Conservation (phyloP, 2,113 vertebrate species). For the Neodontobutis hainanensis region DNA sequence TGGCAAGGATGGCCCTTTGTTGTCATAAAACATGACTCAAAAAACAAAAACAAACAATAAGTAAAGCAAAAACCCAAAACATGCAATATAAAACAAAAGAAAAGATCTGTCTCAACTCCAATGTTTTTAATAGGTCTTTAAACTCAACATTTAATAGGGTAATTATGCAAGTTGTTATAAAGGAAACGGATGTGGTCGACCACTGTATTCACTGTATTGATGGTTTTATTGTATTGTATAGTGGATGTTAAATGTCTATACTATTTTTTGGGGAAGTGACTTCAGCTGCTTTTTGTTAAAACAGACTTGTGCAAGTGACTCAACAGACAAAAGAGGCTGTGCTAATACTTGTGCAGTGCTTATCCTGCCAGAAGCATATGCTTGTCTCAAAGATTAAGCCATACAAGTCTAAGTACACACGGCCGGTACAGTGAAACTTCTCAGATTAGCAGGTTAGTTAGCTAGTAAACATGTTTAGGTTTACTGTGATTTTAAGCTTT, state of each 20-base stretch:
- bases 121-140: conserved; percentile 30
- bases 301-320: conserved; percentile 7
- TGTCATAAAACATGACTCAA: conserved; percentile 4
- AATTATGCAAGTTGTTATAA: conserved; percentile 33
- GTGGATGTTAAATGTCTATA: neutral
- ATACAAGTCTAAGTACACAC: too few species aligned
- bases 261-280: conserved; percentile 16
- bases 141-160: conserved; percentile 30
- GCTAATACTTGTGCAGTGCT: too few species aligned
- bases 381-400: too few species aligned
- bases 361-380: neutral
- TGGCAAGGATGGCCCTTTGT: neutral
- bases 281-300: conserved; percentile 62
- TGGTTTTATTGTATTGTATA: conserved; percentile 7
- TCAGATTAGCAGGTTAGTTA: too few species aligned
- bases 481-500: too few species aligned
- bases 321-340: neutral
- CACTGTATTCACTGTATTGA: neutral
- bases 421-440: too few species aligned
- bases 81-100: conserved; percentile 1
- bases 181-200: conserved; percentile 23
- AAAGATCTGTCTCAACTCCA: neutral
- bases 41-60: neutral
- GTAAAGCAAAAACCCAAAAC: neutral
- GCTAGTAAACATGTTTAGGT: too few species aligned